Evolutionary conservation across 2,113 vertebrate species (phyloP).

Genomic region (Notiomystis cincta): DNA sequence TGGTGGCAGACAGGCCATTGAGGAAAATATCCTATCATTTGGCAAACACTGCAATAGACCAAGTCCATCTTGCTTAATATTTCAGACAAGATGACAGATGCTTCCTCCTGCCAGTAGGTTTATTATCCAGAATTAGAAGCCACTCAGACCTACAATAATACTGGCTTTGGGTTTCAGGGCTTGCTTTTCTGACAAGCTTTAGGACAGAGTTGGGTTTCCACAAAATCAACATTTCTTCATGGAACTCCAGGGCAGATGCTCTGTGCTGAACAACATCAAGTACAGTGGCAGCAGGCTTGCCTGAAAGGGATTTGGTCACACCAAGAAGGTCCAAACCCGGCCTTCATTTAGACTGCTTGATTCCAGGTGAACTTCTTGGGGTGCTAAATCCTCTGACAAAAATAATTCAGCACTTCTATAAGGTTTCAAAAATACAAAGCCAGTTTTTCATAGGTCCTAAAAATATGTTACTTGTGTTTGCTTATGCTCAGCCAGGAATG

Average conservation of each 20-base stretch:
- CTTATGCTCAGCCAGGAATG: background rate
- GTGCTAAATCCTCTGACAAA: background rate
- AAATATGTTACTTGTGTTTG: background rate
- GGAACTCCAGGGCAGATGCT: background rate
- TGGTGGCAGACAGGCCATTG: background rate
- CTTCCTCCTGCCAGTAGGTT: background rate
- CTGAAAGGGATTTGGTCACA: background rate
- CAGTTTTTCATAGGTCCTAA: background rate
- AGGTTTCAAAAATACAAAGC: background rate
- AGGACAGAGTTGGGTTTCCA: background rate
- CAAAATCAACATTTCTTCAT: background rate
- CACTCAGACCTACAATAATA: background rate
- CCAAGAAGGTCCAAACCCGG: background rate
- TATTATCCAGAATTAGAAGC: conserved; percentile 6
- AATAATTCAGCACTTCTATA: background rate
- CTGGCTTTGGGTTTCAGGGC: background rate
- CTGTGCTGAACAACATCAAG: background rate
- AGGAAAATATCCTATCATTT: conserved; percentile 12
- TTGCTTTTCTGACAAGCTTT: background rate
- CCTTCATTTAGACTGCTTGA: background rate
- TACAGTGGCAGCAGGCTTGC: background rate
- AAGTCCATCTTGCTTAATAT: background rate
- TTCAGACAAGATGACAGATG: background rate
- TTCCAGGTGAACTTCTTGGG: background rate
- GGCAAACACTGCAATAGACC: background rate